Evolutionary conservation across 2,113 vertebrate genomes (phyloP), one percentile per base, ranked within the genome.

Genomic region (Scalopus aquaticus): DNA sequence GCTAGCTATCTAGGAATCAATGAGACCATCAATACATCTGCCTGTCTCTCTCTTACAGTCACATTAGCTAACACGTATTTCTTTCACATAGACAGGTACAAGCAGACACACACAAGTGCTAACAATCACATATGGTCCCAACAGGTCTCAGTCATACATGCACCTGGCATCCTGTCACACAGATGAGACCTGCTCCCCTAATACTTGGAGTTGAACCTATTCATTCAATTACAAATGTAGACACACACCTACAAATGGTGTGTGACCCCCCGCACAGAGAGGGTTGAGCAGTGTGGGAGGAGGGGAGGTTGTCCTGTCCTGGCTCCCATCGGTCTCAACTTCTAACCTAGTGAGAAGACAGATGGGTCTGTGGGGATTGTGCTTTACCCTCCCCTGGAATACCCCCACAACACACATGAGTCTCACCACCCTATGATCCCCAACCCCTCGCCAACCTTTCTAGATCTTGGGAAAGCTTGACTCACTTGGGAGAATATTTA

Each of bases 301-400:
- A 11, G 42, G 80, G 44, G 58, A 35, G 35, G 65, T 79, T 26
- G 16, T 32, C 35, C 19, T 62, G 67, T 46, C 74, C 32, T 54
- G 49, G 60, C 22, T 90, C 69, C 89, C 80, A 70, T 73, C 20
- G 88, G 79, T 77, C 30, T 90, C 5, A 22, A 44, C 64, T 56
- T 65, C 42, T 86, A 96, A 76, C 64, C 28, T 74, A 56, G 28
- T 93, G 65, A 95, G 86, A 46, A 93, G 51, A 72, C 74, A 95
- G 82, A 90, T 51, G 72, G 35, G 32, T 74, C 79, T 69, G 19
- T 79, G 82, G 91, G 26, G 65, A 12, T 37, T 42, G 12, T 16
- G 72, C 73, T 88, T 35, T 42, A 58, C 44, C 80, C 39, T 69
- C 28, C 73, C 74, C 16, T 54, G 60, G 35, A n/a, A 56, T 13